Percentiles rank a stretch among this genome's conserved stretches.
These are phyloP conservation scores for Myopa tessellatipennis DNA, from an alignment of 2,888 invertebrate species.

Conservation along the genomic window DNA sequence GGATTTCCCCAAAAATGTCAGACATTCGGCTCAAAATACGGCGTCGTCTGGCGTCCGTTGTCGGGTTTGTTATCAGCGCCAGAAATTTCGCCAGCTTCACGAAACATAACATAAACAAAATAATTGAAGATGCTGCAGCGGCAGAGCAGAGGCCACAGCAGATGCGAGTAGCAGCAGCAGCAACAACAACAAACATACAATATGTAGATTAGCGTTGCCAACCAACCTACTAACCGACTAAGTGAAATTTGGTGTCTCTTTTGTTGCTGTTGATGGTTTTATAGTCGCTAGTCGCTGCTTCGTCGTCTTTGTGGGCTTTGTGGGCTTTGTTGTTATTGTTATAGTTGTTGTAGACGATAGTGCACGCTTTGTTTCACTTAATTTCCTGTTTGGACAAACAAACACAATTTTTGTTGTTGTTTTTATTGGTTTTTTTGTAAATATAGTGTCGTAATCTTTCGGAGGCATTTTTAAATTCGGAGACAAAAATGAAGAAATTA, in stretches of 20 bases:
- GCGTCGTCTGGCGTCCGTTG: background rate
- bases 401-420: background rate
- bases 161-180: background rate
- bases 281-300: no score
- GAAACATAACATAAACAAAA: background rate
- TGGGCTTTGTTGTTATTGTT: background rate
- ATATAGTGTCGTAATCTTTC: constrained; percentile 12
- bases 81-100: background rate
- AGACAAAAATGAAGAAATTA: background rate
- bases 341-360: background rate
- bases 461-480: constrained; percentile 2
- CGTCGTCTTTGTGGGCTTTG: background rate
- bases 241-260: constrained; percentile 15
- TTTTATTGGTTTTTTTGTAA: constrained; percentile 15
- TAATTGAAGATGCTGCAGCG: background rate
- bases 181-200: background rate
- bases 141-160: background rate
- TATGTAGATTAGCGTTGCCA: constrained; percentile 31
- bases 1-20: constrained; percentile 1
- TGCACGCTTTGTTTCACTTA: constrained; percentile 8
- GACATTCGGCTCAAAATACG: background rate
- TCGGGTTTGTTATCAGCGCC: no score
- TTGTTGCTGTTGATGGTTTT: background rate
- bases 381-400: constrained; percentile 27
- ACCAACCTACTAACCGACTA: background rate